Evolutionary conservation across 2,797 vertebrate genomes (phyloP), one percentile per base, ranked within the genome.

Genomic region (Gallinago stenura): DNA sequence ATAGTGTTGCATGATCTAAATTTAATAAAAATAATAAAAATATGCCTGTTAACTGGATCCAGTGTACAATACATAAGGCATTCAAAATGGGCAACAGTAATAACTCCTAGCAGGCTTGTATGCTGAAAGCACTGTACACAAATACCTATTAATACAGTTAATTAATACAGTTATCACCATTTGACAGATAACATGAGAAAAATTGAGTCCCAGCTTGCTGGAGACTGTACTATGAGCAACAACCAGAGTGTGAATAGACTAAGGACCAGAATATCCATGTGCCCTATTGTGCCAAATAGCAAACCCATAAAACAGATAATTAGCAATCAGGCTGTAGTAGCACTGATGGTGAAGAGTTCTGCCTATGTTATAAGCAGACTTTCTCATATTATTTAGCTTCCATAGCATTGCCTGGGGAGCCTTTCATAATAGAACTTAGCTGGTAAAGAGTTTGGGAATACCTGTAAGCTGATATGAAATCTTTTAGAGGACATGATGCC

Each of bases 121-220:
- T 25, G 22, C 7, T 90, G 76, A 69, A 93, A 90, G 30, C 37
- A 46, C 31, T 31, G n/a, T 54, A 24, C 26, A 87, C 60, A 35
- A 35, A 17, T 2, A 54, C 19, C 20, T 57, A 28, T 46, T 75
- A 43, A 57, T 37, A 37, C 37, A 37, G 37, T 37, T 37, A 37
- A 37, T 37, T 37, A 37, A 84, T 45, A 37, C 8, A 61, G 20
- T 21, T 78, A 57, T 50, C 0, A 0, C 12, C 28, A 35, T 57
- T 41, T 87, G 45, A 75, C 31, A 43, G 69, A 26, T 51, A 91
- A 48, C 12, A 9, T 22, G 24, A 88, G 54, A 71, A 69, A 76
- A 86, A 93, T 3, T 3, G 1, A 80, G 43, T 43, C n/a, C 31
- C 46, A 66, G 43, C 15, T 77, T 64, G 21, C 43, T 91, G 56